Base-by-base conservation (phyloP, 35 echinoderm and acorn worm genomes). In the Patiria miniata region DNA sequence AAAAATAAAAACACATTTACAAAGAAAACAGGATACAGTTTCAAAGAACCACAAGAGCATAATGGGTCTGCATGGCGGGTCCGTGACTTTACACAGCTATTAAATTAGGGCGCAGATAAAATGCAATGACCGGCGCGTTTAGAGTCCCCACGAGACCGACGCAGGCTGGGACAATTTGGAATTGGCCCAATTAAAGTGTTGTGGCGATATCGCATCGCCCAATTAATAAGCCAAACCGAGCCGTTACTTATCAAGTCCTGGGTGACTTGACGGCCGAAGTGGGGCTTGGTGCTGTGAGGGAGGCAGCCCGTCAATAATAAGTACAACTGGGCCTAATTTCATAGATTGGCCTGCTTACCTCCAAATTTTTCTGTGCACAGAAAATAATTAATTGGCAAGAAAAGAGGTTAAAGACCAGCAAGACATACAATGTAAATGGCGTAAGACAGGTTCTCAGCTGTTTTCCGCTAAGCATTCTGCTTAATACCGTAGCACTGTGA, bases 141-240 rank as follows among this genome's bases (percentile, higher is more conserved):
- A 4, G 29, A 14, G 26, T 10, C 65, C 65, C 65, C 65, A 34
- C 34, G 65, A 73, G 65, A 23, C 65, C 34, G 21, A 10, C 65
- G 34, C 26, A 26, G 26, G 26, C 19, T 73, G 65, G 65, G 29
- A 73, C 65, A 73, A 73, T 73, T 73, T 73, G 65, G 65, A 73
- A 73, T 73, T 73, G 65, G 65, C 65, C 65, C 65, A 73, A 73
- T 73, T 73, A 73, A 47, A 73, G 65, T 32, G 65, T 30, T n/a
- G 65, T 23, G 65, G 65, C 65, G 29, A 73, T 73, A 73, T 73
- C 65, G 65, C 34, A 30, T 73, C 65, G 14, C 65, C 34, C 65
- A 73, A 73, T 73, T 73, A 73, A 73, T 73, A 73, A 73, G 26
- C 65, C 65, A 73, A 73, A 73, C 65, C 26, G 65, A 73, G 65